phyloP scores from a whole-genome alignment of 2,113 vertebrate species.

The Halichoeres trimaculatus region DNA sequence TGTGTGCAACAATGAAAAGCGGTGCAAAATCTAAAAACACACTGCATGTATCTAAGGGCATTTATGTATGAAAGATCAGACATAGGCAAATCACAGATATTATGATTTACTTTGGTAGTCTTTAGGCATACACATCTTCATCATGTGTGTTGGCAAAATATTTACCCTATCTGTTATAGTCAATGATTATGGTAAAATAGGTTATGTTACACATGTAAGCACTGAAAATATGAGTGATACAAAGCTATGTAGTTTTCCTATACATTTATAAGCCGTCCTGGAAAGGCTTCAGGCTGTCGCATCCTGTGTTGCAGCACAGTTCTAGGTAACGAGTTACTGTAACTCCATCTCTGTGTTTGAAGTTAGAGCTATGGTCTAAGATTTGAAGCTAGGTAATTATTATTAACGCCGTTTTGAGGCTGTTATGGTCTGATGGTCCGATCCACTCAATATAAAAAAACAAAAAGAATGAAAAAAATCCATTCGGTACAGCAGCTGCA shows the following conservation, averaged over 20 bases:
- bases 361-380: no score
- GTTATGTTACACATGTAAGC: conserved; percentile 25
- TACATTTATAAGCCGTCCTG: no score
- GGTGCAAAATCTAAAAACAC: conserved; percentile 36
- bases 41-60: conserved; percentile 15
- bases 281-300: no score
- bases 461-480: no score
- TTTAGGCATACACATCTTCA: conserved; percentile 32
- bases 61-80: conserved; percentile 30
- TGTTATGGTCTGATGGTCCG: no score
- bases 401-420: no score
- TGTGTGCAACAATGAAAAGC: conserved; percentile 50
- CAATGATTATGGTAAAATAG: conserved; percentile 28
- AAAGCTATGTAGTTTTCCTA: conserved; percentile 3
- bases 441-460: no score
- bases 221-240: conserved; percentile 12
- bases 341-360: no score
- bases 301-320: no score
- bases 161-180: conserved; percentile 24
- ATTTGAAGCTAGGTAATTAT: no score
- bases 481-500: no score
- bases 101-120: conserved; percentile 40
- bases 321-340: no score
- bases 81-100: conserved; percentile 22
- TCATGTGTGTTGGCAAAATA: conserved; percentile 18